Evolutionary conservation across 1,140 invertebrate species (phyloP).

Genomic region (Apolygus lucorum): DNA sequence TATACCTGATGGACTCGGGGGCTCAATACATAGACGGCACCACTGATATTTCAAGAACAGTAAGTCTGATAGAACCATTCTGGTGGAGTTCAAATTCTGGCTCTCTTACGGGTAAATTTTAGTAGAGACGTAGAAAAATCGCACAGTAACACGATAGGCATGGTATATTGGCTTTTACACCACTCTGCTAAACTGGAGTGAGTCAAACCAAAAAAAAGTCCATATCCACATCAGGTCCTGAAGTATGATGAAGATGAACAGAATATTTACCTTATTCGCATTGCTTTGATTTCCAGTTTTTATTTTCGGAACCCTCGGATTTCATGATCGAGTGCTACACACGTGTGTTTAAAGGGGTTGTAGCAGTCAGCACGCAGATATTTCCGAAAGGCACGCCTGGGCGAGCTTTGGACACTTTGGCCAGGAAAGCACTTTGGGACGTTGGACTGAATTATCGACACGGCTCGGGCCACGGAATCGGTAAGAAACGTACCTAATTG

Average conservation of each 20-base stretch:
- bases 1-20: slow-evolving; percentile 91
- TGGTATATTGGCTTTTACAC: too few relatives aligned
- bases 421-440: slow-evolving; percentile 82
- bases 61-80: too few relatives aligned
- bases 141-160: too few relatives aligned
- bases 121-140: too few relatives aligned
- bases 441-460: slow-evolving; percentile 93
- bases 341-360: slow-evolving; percentile 85
- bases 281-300: neutral
- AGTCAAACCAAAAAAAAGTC: too few relatives aligned
- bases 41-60: slow-evolving; percentile 88
- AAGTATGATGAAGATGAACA: too few relatives aligned
- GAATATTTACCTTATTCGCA: too few relatives aligned
- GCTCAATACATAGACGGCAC: slow-evolving; percentile 77
- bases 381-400: slow-evolving; percentile 54
- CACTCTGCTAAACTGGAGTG: too few relatives aligned
- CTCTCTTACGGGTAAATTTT: too few relatives aligned
- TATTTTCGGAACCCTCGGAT: slow-evolving; percentile 65
- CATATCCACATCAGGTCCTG: too few relatives aligned
- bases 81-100: too few relatives aligned
- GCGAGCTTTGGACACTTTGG: slow-evolving; percentile 57
- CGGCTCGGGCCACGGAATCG: slow-evolving; percentile 96
- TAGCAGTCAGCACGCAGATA: slow-evolving; percentile 60
- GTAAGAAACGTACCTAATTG: slow-evolving; percentile 39
- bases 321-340: slow-evolving; percentile 85